Evolutionary conservation across 2,113 vertebrate genomes (phyloP).

Genomic region (Gymnarchus niloticus): DNA sequence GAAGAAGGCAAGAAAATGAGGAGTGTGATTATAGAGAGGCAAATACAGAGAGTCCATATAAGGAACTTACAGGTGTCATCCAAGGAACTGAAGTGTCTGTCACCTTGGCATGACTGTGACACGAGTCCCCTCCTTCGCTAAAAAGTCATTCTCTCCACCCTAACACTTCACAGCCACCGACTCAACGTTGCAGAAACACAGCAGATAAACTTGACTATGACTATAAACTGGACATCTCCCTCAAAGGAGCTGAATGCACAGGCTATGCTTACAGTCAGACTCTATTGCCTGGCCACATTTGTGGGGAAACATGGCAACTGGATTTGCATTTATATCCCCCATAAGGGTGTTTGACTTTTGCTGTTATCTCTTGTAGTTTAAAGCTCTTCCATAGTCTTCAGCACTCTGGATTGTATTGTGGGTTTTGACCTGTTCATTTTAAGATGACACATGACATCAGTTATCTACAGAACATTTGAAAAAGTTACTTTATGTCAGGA

Average conservation of each 20-base stretch:
- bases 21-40: not conserved
- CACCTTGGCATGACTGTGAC: not conserved
- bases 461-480: not conserved
- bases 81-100: not conserved
- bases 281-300: not conserved
- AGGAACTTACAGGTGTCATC: not conserved
- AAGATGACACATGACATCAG: not conserved
- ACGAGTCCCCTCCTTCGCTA: not conserved
- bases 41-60: too few species aligned
- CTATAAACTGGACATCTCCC: not conserved
- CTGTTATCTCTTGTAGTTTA: not conserved
- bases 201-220: not conserved
- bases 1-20: not conserved
- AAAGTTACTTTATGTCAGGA: not conserved
- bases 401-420: not conserved
- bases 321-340: not conserved
- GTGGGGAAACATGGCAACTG: not conserved
- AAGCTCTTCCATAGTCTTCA: not conserved
- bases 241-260: not conserved
- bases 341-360: not conserved
- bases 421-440: not conserved
- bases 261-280: not conserved
- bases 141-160: too few species aligned
- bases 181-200: not conserved
- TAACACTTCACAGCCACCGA: too few species aligned